phyloP scores from a whole-genome alignment of 2,797 vertebrate genomes.

The Sebastes taczanowskii region DNA sequence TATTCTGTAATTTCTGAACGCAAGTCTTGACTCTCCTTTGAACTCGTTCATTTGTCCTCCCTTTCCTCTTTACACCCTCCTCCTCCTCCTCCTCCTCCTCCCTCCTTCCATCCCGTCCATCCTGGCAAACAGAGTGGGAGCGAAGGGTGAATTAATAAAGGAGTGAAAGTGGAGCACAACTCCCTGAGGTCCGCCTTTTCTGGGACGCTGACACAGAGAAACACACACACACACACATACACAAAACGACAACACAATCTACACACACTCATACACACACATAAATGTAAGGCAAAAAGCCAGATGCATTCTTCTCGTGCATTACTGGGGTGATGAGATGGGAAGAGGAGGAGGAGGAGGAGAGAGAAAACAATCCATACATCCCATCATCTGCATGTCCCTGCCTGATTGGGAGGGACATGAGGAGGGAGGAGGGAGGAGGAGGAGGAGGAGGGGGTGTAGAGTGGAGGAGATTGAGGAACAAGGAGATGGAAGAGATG shows the following conservation, averaged over 20 bases:
- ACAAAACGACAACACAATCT: constrained; percentile 32
- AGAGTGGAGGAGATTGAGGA: background rate
- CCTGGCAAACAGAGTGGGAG: constrained; percentile 65
- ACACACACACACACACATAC: constrained; percentile 43
- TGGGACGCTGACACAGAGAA: constrained; percentile 77
- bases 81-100: constrained; percentile 7
- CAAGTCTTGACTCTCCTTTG: constrained; percentile 21
- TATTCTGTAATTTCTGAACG: background rate
- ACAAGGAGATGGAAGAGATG: constrained; percentile 13
- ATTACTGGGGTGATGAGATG: constrained; percentile 30
- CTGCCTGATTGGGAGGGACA: background rate
- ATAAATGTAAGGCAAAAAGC: constrained; percentile 8
- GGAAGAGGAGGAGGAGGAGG: background rate
- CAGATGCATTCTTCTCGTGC: constrained; percentile 22
- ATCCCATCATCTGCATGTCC: constrained; percentile 26
- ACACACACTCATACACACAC: constrained; percentile 25
- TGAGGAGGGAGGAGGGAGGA: background rate
- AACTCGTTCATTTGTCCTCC: constrained; percentile 36
- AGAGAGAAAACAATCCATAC: constrained; percentile 16
- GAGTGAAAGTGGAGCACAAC: constrained; percentile 81
- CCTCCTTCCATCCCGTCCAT: constrained; percentile 44
- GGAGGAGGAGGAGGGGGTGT: constrained; percentile 2
- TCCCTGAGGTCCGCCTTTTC: constrained; percentile 81
- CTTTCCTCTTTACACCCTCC: constrained; percentile 2
- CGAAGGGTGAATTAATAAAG: constrained; percentile 78